These are phyloP conservation scores for Chionoecetes opilio DNA, from an alignment of 1,140 invertebrate genomes.

Conservation along the genomic window DNA sequence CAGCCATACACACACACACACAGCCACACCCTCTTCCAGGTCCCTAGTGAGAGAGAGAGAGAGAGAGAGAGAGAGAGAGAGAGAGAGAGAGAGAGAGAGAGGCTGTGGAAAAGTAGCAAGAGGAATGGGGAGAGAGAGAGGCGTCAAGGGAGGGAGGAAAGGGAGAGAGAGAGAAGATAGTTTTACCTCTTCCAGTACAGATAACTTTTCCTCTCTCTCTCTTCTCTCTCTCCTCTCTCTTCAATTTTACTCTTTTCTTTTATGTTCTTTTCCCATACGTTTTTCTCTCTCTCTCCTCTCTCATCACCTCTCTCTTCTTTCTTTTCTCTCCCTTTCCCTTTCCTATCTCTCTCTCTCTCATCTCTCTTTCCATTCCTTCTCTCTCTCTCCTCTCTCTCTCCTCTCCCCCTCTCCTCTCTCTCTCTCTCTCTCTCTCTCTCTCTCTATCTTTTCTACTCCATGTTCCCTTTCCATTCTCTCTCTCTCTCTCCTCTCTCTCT, in stretches of 20 bases:
- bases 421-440: neutral
- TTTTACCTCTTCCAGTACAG: neutral
- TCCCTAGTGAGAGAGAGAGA: neutral
- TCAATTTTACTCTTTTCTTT: neutral
- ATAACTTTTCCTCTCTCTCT: neutral
- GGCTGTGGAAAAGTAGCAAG: constrained; percentile 11
- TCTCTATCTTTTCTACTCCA: too few species aligned
- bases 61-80: neutral
- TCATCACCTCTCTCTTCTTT: neutral
- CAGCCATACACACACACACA: neutral
- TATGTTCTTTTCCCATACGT: neutral
- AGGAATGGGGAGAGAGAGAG: neutral
- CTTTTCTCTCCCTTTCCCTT: neutral
- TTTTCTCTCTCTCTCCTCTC: neutral
- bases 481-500: neutral
- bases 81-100: neutral
- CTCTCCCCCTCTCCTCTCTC: neutral
- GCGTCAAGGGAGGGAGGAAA: neutral
- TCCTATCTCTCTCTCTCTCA: neutral
- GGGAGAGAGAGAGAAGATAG: neutral
- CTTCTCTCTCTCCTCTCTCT: neutral
- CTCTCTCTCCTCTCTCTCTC: neutral
- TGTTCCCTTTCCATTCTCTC: too few species aligned
- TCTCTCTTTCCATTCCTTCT: neutral
- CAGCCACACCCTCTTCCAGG: too few species aligned